Base-by-base conservation (phyloP, 1,140 invertebrate genomes). In the Nilaparvata lugens region DNA sequence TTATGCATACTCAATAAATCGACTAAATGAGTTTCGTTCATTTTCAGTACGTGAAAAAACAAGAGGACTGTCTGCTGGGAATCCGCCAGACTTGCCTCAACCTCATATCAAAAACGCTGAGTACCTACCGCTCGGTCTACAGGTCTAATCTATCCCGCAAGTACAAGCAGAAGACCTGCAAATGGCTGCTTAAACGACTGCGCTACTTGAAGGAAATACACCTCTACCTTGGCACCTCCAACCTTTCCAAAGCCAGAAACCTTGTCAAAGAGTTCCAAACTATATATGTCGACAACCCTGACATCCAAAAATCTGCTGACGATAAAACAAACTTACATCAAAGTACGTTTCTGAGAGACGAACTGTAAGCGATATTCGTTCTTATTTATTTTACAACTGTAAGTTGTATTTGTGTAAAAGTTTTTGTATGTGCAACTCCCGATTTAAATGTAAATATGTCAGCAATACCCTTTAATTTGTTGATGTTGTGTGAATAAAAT, bases 1-100 rank as follows among this genome's bases (percentile, higher is more conserved):
- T n/a, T n/a, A n/a, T n/a, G n/a, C n/a, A n/a, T n/a, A n/a, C n/a
- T n/a, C n/a, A n/a, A n/a, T n/a, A n/a, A n/a, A n/a, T n/a, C n/a
- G n/a, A n/a, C 7, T 11, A 35, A 35, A 11, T 2, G 7, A 1
- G 4, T 54, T 54, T 54, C 25, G 13, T 54, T 54, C 25, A 11
- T 18, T 54, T 31, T 21, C 52, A 54, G 52, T 24, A 54, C 52
- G 16, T 25, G 25, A 54, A 54, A n/a, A 31, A 54, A 18, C 21
- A 16, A 24, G n/a, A 31, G 7, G 25, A 54, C 21, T 54, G 52
- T 31, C 7, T 25, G 25, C 25, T 31, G 23, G 25, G 25, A 25
- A 25, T 54, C 6, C 52, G 25, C 13, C 45, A 14, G 2, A 23
- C 21, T 7, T 48, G 45, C 11, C 21, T 48, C 16, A 14, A 14